Conservation (phyloP, 2,888 invertebrate species). For the Eumacrocentrus americanus region DNA sequence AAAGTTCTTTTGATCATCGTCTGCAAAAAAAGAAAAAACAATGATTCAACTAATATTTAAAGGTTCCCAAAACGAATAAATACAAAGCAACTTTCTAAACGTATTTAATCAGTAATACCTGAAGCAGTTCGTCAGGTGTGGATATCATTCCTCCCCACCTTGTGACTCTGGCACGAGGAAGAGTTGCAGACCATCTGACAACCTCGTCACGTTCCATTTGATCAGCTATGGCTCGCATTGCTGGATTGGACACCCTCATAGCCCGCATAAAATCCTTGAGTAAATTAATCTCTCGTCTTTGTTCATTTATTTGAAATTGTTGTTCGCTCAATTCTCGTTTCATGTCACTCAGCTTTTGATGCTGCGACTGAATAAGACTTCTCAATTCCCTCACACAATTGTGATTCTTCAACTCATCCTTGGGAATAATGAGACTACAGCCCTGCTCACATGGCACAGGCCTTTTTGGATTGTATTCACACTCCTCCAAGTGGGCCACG, state of each 20-base stretch:
- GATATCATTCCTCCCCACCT: slow-evolving; percentile 99
- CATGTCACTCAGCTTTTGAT: slow-evolving; percentile 84
- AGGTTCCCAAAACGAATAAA: slow-evolving; percentile 3
- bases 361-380: slow-evolving; percentile 82
- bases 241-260: slow-evolving; percentile 89
- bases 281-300: slow-evolving; percentile 85
- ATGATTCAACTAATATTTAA: no score
- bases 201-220: slow-evolving; percentile 96
- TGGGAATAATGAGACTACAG: slow-evolving; percentile 92
- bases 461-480: slow-evolving; percentile 92
- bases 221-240: slow-evolving; percentile 89
- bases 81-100: background rate
- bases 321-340: slow-evolving; percentile 87
- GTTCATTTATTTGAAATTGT: slow-evolving; percentile 85
- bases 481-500: slow-evolving; percentile 86
- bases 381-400: slow-evolving; percentile 91
- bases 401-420: slow-evolving; percentile 92
- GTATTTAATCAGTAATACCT: no score
- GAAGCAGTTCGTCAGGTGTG: slow-evolving; percentile 92
- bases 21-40: slow-evolving; percentile 64
- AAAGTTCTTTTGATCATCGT: slow-evolving; percentile 92
- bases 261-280: slow-evolving; percentile 94
- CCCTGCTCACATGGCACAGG: slow-evolving; percentile 93
- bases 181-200: slow-evolving; percentile 83
- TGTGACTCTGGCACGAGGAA: slow-evolving; percentile 86